Percentiles rank a stretch among this genome's conserved stretches.
phyloP scores from a whole-genome alignment of 2,797 vertebrate genomes.

The Sebastes matsubarae region DNA sequence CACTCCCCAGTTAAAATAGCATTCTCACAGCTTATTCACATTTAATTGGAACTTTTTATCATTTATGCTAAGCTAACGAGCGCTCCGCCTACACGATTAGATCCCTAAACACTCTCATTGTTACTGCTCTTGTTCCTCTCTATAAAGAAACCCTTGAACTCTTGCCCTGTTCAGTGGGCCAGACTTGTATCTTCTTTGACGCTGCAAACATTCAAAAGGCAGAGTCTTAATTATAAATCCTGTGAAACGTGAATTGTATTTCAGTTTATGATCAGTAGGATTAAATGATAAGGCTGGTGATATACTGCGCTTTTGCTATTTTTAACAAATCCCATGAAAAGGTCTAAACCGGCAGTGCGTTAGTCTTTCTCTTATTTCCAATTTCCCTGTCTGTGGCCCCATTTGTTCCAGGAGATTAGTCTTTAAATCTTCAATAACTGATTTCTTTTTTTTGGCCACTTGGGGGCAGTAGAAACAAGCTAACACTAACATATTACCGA shows the following conservation, averaged over 20 bases:
- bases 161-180: background rate
- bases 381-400: background rate
- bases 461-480: too few relatives aligned
- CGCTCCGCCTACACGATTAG: constrained; percentile 49
- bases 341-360: background rate
- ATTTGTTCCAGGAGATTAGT: background rate
- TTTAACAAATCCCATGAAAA: background rate
- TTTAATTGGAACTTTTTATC: constrained; percentile 55
- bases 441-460: too few relatives aligned
- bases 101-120: constrained; percentile 40
- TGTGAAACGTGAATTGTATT: background rate
- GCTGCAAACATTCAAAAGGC: background rate
- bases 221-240: background rate
- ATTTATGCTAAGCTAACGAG: constrained; percentile 31
- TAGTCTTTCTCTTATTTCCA: background rate
- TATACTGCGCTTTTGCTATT: background rate
- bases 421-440: background rate
- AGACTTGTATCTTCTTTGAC: background rate
- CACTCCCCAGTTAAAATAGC: constrained; percentile 28
- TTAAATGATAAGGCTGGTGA: constrained; percentile 1
- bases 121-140: background rate
- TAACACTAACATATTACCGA: background rate
- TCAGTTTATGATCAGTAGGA: background rate
- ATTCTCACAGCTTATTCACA: constrained; percentile 37
- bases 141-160: background rate